These are phyloP conservation scores for Mesoclemmys tuberculata DNA, from an alignment of 2,113 vertebrate species.

Conservation along the genomic window DNA sequence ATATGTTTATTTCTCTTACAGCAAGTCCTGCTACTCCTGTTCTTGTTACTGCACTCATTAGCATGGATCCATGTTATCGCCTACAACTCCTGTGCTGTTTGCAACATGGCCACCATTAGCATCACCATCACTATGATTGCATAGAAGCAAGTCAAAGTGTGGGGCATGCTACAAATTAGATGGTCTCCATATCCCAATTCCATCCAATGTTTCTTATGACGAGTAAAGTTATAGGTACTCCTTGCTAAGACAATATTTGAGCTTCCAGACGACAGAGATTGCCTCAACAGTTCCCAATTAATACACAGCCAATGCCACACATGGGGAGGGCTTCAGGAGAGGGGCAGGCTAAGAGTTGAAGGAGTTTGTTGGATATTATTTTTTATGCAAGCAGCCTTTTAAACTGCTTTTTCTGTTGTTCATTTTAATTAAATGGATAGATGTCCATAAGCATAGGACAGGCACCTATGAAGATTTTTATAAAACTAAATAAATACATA, in stretches of 20 bases:
- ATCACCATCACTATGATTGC: not conserved
- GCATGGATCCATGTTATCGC: not conserved
- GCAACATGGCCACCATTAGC: not conserved
- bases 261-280: not conserved
- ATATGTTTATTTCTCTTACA: not conserved
- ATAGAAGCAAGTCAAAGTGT: not conserved
- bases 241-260: not conserved
- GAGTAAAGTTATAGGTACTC: not conserved
- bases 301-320: not conserved
- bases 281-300: not conserved
- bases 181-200: not conserved
- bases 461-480: not conserved
- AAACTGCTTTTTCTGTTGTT: not conserved
- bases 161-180: not conserved
- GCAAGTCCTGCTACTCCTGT: not conserved
- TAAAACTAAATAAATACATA: too few species aligned
- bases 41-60: rapidly evolving
- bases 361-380: not conserved
- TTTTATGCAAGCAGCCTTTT: not conserved
- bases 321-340: not conserved
- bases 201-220: not conserved
- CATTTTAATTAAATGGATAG: not conserved
- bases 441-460: not conserved
- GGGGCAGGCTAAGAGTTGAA: not conserved
- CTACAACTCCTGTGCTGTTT: rapidly evolving